Conservation (phyloP, 2,113 vertebrate species). For the Caracal caracal region DNA sequence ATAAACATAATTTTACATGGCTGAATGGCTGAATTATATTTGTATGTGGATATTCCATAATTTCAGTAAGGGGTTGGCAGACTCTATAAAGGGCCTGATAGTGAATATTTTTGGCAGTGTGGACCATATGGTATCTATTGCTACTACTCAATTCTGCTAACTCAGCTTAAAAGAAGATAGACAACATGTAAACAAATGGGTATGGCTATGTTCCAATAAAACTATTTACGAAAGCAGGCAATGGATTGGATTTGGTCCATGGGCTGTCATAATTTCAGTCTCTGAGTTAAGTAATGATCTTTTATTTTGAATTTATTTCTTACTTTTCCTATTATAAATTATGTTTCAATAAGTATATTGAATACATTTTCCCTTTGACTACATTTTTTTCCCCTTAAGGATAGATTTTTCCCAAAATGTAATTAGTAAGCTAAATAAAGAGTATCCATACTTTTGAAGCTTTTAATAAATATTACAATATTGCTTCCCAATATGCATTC, state of each 20-base stretch:
- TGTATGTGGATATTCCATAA: not conserved
- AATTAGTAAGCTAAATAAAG: not conserved
- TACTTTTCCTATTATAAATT: not conserved
- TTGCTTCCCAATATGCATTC: not conserved
- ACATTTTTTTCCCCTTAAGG: not conserved
- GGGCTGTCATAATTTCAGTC: not conserved
- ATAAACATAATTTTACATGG: not conserved
- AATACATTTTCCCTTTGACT: not conserved
- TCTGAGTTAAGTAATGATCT: not conserved
- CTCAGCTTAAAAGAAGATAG: not conserved
- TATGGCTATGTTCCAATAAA: not conserved
- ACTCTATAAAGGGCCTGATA: not conserved
- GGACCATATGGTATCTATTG: not conserved
- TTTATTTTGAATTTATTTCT: not conserved
- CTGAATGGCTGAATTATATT: not conserved
- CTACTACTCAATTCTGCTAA: not conserved
- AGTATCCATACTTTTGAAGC: not conserved
- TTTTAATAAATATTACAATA: conserved; percentile 2
- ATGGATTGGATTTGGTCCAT: not conserved
- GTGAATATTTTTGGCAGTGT: not conserved
- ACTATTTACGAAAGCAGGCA: not conserved
- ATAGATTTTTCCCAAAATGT: not conserved
- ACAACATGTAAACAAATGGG: not conserved
- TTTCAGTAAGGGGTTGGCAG: not conserved
- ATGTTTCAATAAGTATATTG: not conserved